Evolutionary conservation across 2,113 vertebrate species (phyloP).

Genomic region (Entomyzon cyanotis): DNA sequence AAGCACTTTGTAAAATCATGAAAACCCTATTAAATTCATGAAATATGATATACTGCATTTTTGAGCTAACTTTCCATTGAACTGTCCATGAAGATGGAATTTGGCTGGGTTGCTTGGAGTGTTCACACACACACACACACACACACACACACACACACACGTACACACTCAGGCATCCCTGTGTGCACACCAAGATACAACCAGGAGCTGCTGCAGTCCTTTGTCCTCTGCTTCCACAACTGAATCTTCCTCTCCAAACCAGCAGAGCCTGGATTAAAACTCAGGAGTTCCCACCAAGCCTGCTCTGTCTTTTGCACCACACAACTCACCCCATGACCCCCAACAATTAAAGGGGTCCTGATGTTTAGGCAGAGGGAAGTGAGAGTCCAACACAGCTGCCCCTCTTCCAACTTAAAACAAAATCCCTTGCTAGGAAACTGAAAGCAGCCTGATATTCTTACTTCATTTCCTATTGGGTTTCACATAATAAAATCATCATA

Average conservation of each 20-base stretch:
- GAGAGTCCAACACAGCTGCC: not conserved
- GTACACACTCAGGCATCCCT: not conserved
- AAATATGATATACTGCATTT: constrained; percentile 83
- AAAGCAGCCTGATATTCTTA: constrained; percentile 65
- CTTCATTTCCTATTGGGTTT: constrained; percentile 78
- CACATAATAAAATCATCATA: constrained; percentile 75
- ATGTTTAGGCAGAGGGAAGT: not conserved
- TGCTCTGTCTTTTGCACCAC: not conserved
- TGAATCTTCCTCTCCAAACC: not conserved
- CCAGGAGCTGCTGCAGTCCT: not conserved
- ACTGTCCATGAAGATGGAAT: constrained; percentile 79
- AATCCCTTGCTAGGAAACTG: constrained; percentile 39
- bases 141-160: not conserved
- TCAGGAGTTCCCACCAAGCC: not conserved
- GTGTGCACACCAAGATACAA: not conserved
- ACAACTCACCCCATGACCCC: not conserved
- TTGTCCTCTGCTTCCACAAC: not conserved
- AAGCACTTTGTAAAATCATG: constrained; percentile 88
- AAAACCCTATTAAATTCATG: constrained; percentile 87
- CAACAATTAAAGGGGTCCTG: not conserved
- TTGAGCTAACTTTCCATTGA: constrained; percentile 78
- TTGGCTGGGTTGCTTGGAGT: constrained; percentile 52
- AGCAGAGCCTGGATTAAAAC: not conserved
- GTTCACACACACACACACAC: not conserved
- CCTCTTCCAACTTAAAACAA: not conserved